These are phyloP conservation scores for Clivina fossor DNA, from an alignment of 2,888 invertebrate genomes.

Conservation along the genomic window DNA sequence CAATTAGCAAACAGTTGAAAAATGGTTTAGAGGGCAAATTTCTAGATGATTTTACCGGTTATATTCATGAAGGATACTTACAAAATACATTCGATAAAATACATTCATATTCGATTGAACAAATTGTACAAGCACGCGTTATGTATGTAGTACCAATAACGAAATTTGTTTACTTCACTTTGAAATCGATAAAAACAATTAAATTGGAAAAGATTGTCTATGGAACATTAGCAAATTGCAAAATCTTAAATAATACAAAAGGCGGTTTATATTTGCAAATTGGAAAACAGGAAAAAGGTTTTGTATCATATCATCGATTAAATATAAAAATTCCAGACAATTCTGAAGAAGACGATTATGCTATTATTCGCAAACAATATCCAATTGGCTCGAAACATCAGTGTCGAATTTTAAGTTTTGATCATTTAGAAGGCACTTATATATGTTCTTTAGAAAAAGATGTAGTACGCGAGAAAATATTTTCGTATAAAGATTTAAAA, in stretches of 20 bases:
- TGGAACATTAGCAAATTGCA: slow-evolving; percentile 57
- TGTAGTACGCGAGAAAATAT: slow-evolving; percentile 60
- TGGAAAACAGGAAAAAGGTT: slow-evolving; percentile 45
- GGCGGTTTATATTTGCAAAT: slow-evolving; percentile 47
- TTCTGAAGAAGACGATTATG: slow-evolving; percentile 53
- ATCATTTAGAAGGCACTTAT: slow-evolving; percentile 65
- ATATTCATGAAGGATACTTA: slow-evolving; percentile 59
- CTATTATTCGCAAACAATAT: slow-evolving; percentile 56
- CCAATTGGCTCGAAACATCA: slow-evolving; percentile 54
- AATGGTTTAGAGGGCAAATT: slow-evolving; percentile 60
- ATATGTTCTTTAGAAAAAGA: slow-evolving; percentile 66
- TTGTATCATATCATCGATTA: slow-evolving; percentile 48
- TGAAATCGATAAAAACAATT: slow-evolving; percentile 45
- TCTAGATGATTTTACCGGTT: slow-evolving; percentile 55
- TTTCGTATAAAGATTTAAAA: slow-evolving; percentile 56
- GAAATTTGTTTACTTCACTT: slow-evolving; percentile 67
- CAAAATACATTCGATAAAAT: slow-evolving; percentile 4
- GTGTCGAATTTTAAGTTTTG: slow-evolving; percentile 66
- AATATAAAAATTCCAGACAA: slow-evolving; percentile 45
- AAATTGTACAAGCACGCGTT: slow-evolving; percentile 62
- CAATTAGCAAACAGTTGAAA: slow-evolving; percentile 55
- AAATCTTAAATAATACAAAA: slow-evolving; percentile 42
- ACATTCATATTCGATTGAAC: slow-evolving; percentile 49
- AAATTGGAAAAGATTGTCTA: slow-evolving; percentile 52
- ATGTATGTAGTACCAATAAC: slow-evolving; percentile 69